phyloP scores from a whole-genome alignment of 2,888 invertebrate genomes.

The Cheilosia variabilis region DNA sequence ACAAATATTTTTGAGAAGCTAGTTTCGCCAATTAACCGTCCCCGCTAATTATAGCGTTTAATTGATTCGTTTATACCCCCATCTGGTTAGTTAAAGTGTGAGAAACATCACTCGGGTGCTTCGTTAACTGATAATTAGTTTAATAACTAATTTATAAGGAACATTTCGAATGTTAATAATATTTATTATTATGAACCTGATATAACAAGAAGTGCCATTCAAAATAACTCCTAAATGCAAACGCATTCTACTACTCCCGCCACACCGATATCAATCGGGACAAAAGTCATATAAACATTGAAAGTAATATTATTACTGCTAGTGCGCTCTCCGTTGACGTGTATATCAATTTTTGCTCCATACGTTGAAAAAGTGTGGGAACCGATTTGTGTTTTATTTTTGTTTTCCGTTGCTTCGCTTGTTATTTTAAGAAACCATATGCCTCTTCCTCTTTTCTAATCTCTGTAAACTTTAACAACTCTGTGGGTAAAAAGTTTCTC shows the following conservation, averaged over 20 bases:
- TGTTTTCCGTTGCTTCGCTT: constrained; percentile 51
- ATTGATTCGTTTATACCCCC: too few species aligned
- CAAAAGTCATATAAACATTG: constrained; percentile 52
- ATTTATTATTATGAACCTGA: too few species aligned
- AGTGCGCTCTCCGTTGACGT: constrained; percentile 47
- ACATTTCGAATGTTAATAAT: too few species aligned
- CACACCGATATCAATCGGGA: background rate
- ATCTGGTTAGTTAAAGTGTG: too few species aligned
- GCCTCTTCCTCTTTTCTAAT: constrained; percentile 74
- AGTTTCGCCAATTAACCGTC: too few species aligned
- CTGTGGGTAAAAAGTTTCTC: constrained; percentile 53
- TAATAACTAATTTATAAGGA: too few species aligned
- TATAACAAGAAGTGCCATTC: background rate
- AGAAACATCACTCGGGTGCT: too few species aligned
- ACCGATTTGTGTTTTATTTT: constrained; percentile 65
- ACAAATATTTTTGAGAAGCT: too few species aligned
- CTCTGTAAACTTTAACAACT: constrained; percentile 64
- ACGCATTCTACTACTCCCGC: background rate
- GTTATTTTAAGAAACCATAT: constrained; percentile 73
- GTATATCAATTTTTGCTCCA: constrained; percentile 67
- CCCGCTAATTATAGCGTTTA: too few species aligned
- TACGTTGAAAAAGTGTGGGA: constrained; percentile 71
- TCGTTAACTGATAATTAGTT: too few species aligned
- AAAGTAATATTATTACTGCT: constrained; percentile 65
- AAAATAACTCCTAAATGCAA: background rate